Percentiles rank a stretch among this genome's conserved stretches.
These are phyloP conservation scores for Brachyistius frenatus DNA, from an alignment of 2,113 vertebrate genomes.

Conservation along the genomic window DNA sequence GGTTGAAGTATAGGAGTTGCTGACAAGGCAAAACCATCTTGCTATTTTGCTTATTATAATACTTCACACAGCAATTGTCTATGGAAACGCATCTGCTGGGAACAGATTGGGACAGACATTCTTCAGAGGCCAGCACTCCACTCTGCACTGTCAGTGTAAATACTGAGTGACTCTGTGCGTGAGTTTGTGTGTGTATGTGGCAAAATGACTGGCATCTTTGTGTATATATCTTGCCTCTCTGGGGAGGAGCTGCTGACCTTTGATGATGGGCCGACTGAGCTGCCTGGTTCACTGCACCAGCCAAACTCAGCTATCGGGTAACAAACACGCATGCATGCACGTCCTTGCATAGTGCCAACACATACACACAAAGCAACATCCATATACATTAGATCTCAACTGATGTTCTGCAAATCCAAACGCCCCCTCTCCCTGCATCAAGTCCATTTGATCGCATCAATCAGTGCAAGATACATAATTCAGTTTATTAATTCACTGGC, in stretches of 20 bases:
- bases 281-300: conserved; percentile 68
- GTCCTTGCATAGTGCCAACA: conserved; percentile 7
- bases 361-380: conserved; percentile 40
- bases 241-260: conserved; percentile 78
- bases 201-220: conserved; percentile 76
- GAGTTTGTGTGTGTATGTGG: conserved; percentile 34
- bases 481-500: conserved; percentile 66
- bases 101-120: conserved; percentile 80
- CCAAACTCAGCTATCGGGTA: conserved; percentile 50
- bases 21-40: conserved; percentile 75
- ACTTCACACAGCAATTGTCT: conserved; percentile 82
- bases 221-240: conserved; percentile 74
- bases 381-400: conserved; percentile 18
- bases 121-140: conserved; percentile 61
- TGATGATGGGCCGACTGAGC: conserved; percentile 76
- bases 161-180: conserved; percentile 49
- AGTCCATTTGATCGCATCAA: conserved; percentile 65
- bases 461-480: conserved; percentile 68
- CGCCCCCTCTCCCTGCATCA: conserved; percentile 7
- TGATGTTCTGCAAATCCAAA: neutral
- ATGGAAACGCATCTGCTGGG: conserved; percentile 78
- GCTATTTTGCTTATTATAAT: conserved; percentile 81
- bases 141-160: conserved; percentile 70
- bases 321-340: conserved; percentile 16
- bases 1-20: conserved; percentile 73